Percentiles rank a stretch among this genome's conserved stretches.
These are phyloP conservation scores for Iselma pallidipennis DNA, from an alignment of 2,888 invertebrate genomes.

Conservation along the genomic window DNA sequence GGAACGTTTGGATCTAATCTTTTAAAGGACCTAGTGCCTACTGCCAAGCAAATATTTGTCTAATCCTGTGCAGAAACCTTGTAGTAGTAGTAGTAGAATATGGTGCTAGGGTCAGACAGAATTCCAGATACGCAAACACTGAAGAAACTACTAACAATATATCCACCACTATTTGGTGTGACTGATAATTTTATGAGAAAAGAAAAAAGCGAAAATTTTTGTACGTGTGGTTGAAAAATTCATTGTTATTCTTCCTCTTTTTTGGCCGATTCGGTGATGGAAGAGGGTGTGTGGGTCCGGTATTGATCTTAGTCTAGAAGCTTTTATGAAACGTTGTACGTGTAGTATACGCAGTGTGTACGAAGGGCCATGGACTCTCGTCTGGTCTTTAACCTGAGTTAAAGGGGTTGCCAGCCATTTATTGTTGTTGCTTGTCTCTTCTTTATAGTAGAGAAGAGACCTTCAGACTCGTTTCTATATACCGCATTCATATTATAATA, in stretches of 20 bases:
- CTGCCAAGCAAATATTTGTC: neutral
- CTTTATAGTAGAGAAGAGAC: neutral
- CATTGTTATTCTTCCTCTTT: neutral
- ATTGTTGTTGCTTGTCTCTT: neutral
- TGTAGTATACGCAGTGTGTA: neutral
- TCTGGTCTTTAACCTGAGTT: slow-evolving; percentile 25
- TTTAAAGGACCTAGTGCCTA: no score
- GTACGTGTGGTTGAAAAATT: neutral
- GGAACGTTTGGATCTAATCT: neutral
- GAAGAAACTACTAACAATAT: neutral
- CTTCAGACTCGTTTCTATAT: neutral
- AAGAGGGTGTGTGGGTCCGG: neutral
- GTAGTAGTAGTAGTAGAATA: neutral
- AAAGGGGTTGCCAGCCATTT: slow-evolving; percentile 10
- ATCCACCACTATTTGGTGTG: no score
- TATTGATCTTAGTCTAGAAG: slow-evolving; percentile 1
- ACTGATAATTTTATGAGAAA: no score
- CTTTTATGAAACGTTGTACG: neutral
- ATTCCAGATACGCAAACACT: neutral
- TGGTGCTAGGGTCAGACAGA: no score
- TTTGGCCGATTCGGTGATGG: neutral
- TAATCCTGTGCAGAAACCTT: neutral
- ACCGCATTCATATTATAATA: no score
- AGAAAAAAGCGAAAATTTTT: neutral
- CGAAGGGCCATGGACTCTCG: slow-evolving; percentile 22